Evolutionary conservation across 2,888 invertebrate species (phyloP), one percentile per base, ranked within the genome.

Genomic region (Venusia cambrica): DNA sequence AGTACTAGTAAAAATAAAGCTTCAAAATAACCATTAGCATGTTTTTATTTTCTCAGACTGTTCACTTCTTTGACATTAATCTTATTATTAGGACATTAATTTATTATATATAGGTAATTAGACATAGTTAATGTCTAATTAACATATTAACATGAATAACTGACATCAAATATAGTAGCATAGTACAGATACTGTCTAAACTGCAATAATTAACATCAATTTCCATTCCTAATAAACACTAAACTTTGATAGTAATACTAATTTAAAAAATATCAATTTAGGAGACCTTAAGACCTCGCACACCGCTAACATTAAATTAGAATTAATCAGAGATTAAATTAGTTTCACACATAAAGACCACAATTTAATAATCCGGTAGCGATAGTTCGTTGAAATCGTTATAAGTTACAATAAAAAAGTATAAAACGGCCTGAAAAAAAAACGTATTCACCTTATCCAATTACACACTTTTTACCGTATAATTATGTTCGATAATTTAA

Each of bases 401-500:
- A 6, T 21, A 22, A 24, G 18, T 27, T 4, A 16, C 8, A 17
- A 11, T n/a, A 30, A 33, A 26, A 30, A 18, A 7, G 2, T n/a
- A 15, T 24, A 28, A 13, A 19, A 19, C 6, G 11, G 11, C 5
- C 15, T 17, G 7, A 38, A 17, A n/a, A n/a, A n/a, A n/a, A n/a
- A 35, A 35, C 22, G 26, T 29, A 16, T 43, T 42, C 59, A 66
- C 52, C 55, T 60, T 66, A 62, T 47, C 59, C 66, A 64, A 60
- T 62, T 66, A 60, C 41, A 38, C 46, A 48, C 47, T 49, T 50
- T 58, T 42, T 40, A 54, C 43, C 49, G 45, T 54, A 47, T 63
- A 66, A 66, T 62, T 63, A 60, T 55, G 51, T 29, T 22, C 37
- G 35, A 58, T 62, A 65, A 68, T 71, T 71, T 63, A 49, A 54